Evolutionary conservation across 1,140 invertebrate species (phyloP).

Genomic region (Maconellicoccus hirsutus): DNA sequence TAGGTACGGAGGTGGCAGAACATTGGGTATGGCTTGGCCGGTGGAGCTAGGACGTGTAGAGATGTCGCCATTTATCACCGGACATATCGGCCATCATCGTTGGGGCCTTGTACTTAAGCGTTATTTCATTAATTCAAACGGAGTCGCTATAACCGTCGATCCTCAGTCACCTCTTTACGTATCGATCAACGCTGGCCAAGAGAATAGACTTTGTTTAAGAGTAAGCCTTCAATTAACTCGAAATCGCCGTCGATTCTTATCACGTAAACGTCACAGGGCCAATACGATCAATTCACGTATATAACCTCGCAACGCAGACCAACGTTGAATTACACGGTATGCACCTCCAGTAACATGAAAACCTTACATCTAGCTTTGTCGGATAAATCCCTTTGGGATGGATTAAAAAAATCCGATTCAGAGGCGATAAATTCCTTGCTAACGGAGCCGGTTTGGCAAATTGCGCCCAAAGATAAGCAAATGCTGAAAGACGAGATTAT

Average conservation of each 20-base stretch:
- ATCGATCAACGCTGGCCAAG: conserved; percentile 46
- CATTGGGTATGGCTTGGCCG: conserved; percentile 62
- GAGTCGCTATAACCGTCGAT: conserved; percentile 63
- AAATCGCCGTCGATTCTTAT: no score
- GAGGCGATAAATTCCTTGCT: conserved; percentile 59
- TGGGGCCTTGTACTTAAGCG: conserved; percentile 70
- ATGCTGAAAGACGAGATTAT: conserved; percentile 53
- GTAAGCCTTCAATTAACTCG: conserved; percentile 26
- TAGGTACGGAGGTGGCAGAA: conserved; percentile 74
- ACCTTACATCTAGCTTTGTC: conserved; percentile 57
- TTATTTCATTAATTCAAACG: conserved; percentile 74
- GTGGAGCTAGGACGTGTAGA: conserved; percentile 57
- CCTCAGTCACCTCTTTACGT: conserved; percentile 65
- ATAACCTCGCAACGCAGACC: conserved; percentile 48
- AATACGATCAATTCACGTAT: conserved; percentile 62
- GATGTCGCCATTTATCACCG: conserved; percentile 67
- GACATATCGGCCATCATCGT: conserved; percentile 53
- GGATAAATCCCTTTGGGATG: conserved; percentile 67
- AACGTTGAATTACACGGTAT: conserved; percentile 72
- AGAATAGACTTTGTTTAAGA: conserved; percentile 37
- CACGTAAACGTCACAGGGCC: conserved; percentile 39
- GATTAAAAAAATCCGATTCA: conserved; percentile 57
- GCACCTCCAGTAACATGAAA: conserved; percentile 64
- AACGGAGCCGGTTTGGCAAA: conserved; percentile 73
- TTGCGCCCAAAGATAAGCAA: conserved; percentile 49